Conservation (phyloP, 2,888 invertebrate genomes). For the Microctonus aethiopoides region DNA sequence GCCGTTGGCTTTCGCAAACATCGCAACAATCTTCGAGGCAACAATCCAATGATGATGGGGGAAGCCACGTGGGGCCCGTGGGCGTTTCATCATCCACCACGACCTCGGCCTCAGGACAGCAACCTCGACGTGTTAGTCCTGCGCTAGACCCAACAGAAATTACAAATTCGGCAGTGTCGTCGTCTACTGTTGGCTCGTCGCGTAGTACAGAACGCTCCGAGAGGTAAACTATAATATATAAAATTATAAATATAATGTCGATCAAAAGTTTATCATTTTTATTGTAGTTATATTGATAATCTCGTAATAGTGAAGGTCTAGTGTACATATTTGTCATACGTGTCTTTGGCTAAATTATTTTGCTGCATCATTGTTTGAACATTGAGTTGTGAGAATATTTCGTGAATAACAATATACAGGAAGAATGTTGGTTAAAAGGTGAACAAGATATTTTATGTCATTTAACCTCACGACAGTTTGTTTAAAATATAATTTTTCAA, state of each 20-base stretch:
- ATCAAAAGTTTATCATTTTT: not conserved
- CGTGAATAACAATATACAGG: not conserved
- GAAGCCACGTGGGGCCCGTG: conserved; percentile 50
- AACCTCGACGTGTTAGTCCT: conserved; percentile 67
- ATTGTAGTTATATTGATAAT: not conserved
- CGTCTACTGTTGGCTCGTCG: conserved; percentile 36
- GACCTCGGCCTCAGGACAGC: conserved; percentile 57
- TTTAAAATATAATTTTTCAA: not conserved
- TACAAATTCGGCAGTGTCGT: conserved; percentile 46
- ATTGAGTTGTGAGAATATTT: not conserved
- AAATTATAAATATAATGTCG: not conserved
- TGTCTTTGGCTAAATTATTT: conserved; percentile 18
- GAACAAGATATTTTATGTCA: conserved; percentile 13
- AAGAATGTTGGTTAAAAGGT: conserved; percentile 35
- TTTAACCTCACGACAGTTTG: not conserved
- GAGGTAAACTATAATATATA: conserved; percentile 52
- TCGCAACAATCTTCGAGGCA: conserved; percentile 56
- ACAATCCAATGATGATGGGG: conserved; percentile 55
- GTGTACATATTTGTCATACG: conserved; percentile 37
- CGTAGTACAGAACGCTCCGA: conserved; percentile 50
- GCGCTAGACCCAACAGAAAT: conserved; percentile 66
- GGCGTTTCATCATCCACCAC: conserved; percentile 63
- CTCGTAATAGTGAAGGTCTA: not conserved
- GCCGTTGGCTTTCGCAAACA: conserved; percentile 60
- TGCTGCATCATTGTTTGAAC: not conserved